A percentile compares a stretch with the other conserved stretches of the same genome.
phyloP scores from a whole-genome alignment of 2,888 invertebrate genomes.

The Drosophila sordidula region DNA sequence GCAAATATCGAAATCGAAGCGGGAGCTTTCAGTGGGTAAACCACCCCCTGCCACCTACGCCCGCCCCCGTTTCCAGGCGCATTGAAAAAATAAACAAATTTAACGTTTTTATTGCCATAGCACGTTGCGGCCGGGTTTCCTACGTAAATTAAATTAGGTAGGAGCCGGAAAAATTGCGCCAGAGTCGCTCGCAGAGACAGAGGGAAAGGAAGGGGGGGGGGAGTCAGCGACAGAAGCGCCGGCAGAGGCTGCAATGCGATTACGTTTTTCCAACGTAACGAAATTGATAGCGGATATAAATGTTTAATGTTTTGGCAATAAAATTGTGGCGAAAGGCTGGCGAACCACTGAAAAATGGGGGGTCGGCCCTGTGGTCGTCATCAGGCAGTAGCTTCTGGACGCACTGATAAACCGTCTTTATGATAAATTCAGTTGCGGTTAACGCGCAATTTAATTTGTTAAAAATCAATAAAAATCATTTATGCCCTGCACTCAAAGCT shows the following conservation, averaged over 20 bases:
- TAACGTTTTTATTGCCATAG: constrained; percentile 77
- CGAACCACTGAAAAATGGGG: constrained; percentile 31
- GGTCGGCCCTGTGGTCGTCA: background rate
- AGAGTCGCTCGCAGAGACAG: constrained; percentile 2
- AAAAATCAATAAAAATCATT: constrained; percentile 79
- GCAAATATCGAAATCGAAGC: constrained; percentile 59
- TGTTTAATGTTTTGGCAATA: constrained; percentile 81
- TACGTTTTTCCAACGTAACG: constrained; percentile 69
- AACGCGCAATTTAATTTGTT: constrained; percentile 79
- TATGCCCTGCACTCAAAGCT: constrained; percentile 22
- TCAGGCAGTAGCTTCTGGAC: constrained; percentile 24
- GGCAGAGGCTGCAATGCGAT: constrained; percentile 66
- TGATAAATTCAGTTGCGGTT: constrained; percentile 77
- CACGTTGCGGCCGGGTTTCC: constrained; percentile 70
- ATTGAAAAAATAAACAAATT: constrained; percentile 76
- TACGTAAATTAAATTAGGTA: constrained; percentile 79
- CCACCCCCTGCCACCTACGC: background rate
- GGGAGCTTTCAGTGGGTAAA: constrained; percentile 38
- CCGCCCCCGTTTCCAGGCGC: background rate
- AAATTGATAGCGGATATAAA: constrained; percentile 80
- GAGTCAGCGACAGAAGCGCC: constrained; percentile 5
- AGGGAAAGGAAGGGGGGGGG: background rate
- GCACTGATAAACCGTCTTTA: constrained; percentile 74
- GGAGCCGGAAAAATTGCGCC: constrained; percentile 61
- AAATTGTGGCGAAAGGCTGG: constrained; percentile 66